Base-by-base conservation (phyloP, 2,797 vertebrate genomes). In the Triplophysa yarkandensis region DNA sequence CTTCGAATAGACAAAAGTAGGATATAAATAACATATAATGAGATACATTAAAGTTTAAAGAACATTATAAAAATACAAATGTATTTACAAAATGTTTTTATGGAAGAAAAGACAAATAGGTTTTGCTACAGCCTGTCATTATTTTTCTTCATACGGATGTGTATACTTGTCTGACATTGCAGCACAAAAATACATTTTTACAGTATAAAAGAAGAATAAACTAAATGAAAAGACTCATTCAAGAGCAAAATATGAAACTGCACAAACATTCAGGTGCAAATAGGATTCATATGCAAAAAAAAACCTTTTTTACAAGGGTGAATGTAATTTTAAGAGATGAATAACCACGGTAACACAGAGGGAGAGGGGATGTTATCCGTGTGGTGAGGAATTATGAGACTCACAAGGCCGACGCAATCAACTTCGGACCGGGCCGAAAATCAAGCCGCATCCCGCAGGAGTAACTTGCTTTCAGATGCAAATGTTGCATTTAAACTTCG, bases 1-100 rank as follows among this genome's bases (percentile, higher is more conserved):
- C 36, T 67, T 67, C 32, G 7, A 14, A 23, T 48, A 63, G 30
- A 19, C 5, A 72, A 50, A 50, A 32, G 50, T 23, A 6, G 36
- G n/a, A n/a, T 46, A 46, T 66, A 65, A 74, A 65, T 57, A 74
- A 54, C n/a, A 57, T 54, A 28, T 21, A 54, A 21, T 44, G 50
- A 5, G 4, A n/a, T 7, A 34, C 6, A 32, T 30, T n/a, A 30
- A 30, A 28, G 25, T 28, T 34, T 6, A 46, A n/a, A 28, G 28
- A 48, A n/a, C 68, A 58, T 8, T 17, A 43, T 5, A 55, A 14
- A 9, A 30, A 28, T 43, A 43, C 5, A 68, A 48, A 39, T 52
- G 16, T 10, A 72, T 50, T 39, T 63, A 73, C 32, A 71, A 63
- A n/a, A 17, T 57, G 14, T n/a, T 57, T 8, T 27, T 57, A 8